These are phyloP conservation scores for Drosophila cyrtoloma DNA, from an alignment of 2,888 invertebrate genomes.

Conservation along the genomic window DNA sequence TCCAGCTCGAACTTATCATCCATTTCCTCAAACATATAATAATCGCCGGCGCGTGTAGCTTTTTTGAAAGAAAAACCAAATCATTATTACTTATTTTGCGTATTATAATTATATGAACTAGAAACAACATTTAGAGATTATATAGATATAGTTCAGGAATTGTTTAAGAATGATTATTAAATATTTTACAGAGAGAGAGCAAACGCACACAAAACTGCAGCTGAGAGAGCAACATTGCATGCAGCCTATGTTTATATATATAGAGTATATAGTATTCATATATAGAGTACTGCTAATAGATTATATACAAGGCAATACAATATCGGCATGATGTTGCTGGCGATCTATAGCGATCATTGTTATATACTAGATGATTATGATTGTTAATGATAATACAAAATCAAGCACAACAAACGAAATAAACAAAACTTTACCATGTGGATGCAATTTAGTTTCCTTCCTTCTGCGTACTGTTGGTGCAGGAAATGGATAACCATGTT, in stretches of 20 bases:
- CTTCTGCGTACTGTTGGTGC: slow-evolving; percentile 84
- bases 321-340: slow-evolving; percentile 27
- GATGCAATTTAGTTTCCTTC: slow-evolving; percentile 85
- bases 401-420: slow-evolving; percentile 66
- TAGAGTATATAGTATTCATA: background rate
- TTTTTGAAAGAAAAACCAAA: slow-evolving; percentile 4
- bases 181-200: slow-evolving; percentile 41
- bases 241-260: slow-evolving; percentile 45
- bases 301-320: slow-evolving; percentile 51
- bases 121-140: slow-evolving; percentile 67
- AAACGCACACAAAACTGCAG: slow-evolving; percentile 41
- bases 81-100: slow-evolving; percentile 20
- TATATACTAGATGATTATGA: slow-evolving; percentile 13
- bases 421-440: slow-evolving; percentile 83
- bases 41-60: slow-evolving; percentile 99
- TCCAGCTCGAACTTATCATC: slow-evolving; percentile 92
- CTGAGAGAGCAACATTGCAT: slow-evolving; percentile 56
- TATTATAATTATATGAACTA: background rate
- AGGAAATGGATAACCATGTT: slow-evolving; percentile 84
- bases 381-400: slow-evolving; percentile 45
- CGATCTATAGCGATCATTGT: slow-evolving; percentile 20
- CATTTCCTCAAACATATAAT: slow-evolving; percentile 99
- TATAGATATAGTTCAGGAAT: slow-evolving; percentile 30
- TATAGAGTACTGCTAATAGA: slow-evolving; percentile 19
- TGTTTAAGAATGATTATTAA: slow-evolving; percentile 10